These are phyloP conservation scores for Chromobotia macracanthus DNA, from an alignment of 2,797 vertebrate genomes.

Conservation along the genomic window DNA sequence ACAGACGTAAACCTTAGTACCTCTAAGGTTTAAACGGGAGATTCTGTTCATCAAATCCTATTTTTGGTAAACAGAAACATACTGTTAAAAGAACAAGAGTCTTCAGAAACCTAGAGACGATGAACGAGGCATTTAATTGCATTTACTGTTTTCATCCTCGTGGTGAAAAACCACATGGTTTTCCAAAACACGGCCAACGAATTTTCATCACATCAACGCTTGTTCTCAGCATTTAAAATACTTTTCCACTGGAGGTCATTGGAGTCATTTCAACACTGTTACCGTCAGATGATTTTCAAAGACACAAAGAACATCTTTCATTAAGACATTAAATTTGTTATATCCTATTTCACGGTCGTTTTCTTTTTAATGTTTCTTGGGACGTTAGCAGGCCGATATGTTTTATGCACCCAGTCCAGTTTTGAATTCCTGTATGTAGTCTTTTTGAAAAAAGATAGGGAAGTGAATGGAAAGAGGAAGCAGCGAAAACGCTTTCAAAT, in stretches of 20 bases:
- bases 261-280: constrained; percentile 58
- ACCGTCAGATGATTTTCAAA: constrained; percentile 67
- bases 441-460: constrained; percentile 14
- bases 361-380: constrained; percentile 59
- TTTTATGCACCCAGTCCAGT: constrained; percentile 50
- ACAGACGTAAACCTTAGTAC: no score
- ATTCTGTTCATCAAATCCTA: neutral
- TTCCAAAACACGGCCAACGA: constrained; percentile 16
- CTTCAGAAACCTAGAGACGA: neutral
- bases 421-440: neutral
- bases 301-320: constrained; percentile 63
- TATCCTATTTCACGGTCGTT: constrained; percentile 67
- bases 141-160: constrained; percentile 9
- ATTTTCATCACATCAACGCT: constrained; percentile 7
- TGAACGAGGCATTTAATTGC: constrained; percentile 4
- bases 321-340: constrained; percentile 63
- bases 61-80: constrained; percentile 21
- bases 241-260: constrained; percentile 53
- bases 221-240: constrained; percentile 47
- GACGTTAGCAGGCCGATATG: constrained; percentile 55
- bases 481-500: constrained; percentile 69
- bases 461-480: constrained; percentile 56
- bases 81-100: neutral
- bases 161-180: constrained; percentile 18
- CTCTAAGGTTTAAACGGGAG: neutral